Conservation (phyloP, 2,797 vertebrate genomes). For the Megalops cyprinoides region DNA sequence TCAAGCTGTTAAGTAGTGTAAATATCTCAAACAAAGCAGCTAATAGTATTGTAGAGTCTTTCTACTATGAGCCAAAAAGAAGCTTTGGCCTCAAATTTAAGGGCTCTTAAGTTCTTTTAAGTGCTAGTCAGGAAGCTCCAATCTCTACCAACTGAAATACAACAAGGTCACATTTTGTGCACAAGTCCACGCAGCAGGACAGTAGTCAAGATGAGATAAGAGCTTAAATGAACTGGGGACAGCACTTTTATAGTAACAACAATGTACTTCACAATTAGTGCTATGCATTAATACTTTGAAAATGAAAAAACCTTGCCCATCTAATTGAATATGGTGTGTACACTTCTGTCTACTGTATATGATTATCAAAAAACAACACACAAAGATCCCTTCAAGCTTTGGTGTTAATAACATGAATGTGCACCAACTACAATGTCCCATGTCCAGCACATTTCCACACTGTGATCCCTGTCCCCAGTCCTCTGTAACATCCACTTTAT, state of each 20-base stretch:
- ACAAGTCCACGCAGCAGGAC: background rate
- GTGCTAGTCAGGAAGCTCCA: background rate
- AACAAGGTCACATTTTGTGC: background rate
- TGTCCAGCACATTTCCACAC: no score
- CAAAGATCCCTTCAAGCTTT: no score
- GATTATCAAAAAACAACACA: no score
- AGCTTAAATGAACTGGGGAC: background rate
- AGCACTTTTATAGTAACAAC: no score
- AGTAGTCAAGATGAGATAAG: background rate
- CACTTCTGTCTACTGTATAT: no score
- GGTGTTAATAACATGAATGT: background rate
- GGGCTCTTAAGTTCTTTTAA: background rate
- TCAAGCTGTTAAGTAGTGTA: background rate
- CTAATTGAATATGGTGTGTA: no score
- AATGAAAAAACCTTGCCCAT: no score
- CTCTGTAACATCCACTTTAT: background rate
- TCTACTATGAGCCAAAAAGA: background rate
- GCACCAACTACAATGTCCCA: no score
- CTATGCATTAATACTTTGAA: no score
- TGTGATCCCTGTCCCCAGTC: no score
- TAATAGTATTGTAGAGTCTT: background rate
- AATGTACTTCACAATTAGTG: no score
- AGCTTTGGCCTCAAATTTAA: background rate
- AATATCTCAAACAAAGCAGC: background rate
- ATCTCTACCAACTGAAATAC: background rate